Base-by-base conservation (phyloP, 2,888 invertebrate genomes). In the Aporophyla nigra region DNA sequence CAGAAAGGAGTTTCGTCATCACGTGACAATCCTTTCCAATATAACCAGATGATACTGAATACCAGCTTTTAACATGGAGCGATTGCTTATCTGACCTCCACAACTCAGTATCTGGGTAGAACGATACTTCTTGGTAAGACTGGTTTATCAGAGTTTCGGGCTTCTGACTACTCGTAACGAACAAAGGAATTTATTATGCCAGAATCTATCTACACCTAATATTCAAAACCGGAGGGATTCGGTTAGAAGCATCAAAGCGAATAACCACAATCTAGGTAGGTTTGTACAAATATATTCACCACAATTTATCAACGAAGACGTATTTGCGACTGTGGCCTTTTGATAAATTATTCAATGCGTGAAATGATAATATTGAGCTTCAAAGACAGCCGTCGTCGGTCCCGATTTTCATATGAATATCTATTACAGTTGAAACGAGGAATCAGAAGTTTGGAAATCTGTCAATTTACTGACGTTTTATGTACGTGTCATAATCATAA, bases 281-380 rank as follows among this genome's bases (percentile, higher is more conserved):
- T 27, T 10, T 33, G 33, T 58, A 58, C 5, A 33, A n/a, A 49
- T 43, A 51, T 76, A 46, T 81, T 81, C 51, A 59, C 74, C 51
- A 74, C 58, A 74, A 76, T 81, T 33, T 81, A 59, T 81, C 58
- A 33, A n/a, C 16, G 43, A 12, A 12, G 33, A 43, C 58, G 46
- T 53, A 24, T 33, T 80, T 81, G 51, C 21, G 58, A 40, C 51
- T 81, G 81, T 14, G 33, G 51, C 24, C 74, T 19, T 33, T 81
- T 74, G 51, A 76, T 74, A 62, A 76, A 62, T 27, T 77, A 62
- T 74, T 76, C 77, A 76, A 76, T 74, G 16, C n/a, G n/a, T n/a
- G 19, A 24, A 51, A 40, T 56, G n/a, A 46, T 59, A 54, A 40
- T 76, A 56, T 56, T 49, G 24, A 51, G 21, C n/a, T 19, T 19